These are phyloP conservation scores for Montipora capitata DNA, from an alignment of 92 coral and sea anemone species.

Conservation along the genomic window DNA sequence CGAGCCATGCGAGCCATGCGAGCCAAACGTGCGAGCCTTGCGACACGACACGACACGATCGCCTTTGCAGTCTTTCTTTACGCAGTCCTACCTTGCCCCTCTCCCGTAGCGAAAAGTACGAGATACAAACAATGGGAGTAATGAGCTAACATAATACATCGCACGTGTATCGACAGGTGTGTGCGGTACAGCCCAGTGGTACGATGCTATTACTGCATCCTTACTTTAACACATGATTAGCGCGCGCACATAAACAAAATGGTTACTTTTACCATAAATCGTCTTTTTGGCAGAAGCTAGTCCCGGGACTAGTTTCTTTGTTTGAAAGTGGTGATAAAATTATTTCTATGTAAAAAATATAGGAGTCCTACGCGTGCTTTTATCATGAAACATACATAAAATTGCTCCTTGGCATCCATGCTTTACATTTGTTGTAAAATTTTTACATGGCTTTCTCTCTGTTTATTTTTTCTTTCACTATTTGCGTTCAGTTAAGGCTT, in stretches of 20 bases:
- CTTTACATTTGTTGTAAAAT: neutral
- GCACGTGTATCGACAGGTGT: slow-evolving; percentile 24
- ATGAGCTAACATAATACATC: slow-evolving; percentile 20
- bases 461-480: slow-evolving; percentile 10
- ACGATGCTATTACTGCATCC: slow-evolving; percentile 21
- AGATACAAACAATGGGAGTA: slow-evolving; percentile 18
- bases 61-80: slow-evolving; percentile 20
- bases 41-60: slow-evolving; percentile 1
- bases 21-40: neutral
- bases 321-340: slow-evolving; percentile 22
- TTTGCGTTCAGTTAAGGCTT: neutral
- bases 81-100: slow-evolving; percentile 12
- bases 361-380: slow-evolving; percentile 15
- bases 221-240: slow-evolving; percentile 24
- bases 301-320: slow-evolving; percentile 25
- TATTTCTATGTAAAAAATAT: slow-evolving; percentile 17
- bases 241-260: slow-evolving; percentile 21
- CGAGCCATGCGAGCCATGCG: neutral
- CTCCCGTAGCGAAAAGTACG: slow-evolving; percentile 13
- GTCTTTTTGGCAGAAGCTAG: slow-evolving; percentile 26
- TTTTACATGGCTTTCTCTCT: neutral
- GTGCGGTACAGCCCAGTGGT: slow-evolving; percentile 20
- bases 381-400: slow-evolving; percentile 16
- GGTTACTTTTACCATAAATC: slow-evolving; percentile 25
- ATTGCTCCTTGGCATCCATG: slow-evolving; percentile 24